Evolutionary conservation across 2,113 vertebrate species (phyloP), one percentile per base, ranked within the genome.

Genomic region (Aspidoscelis tigris): DNA sequence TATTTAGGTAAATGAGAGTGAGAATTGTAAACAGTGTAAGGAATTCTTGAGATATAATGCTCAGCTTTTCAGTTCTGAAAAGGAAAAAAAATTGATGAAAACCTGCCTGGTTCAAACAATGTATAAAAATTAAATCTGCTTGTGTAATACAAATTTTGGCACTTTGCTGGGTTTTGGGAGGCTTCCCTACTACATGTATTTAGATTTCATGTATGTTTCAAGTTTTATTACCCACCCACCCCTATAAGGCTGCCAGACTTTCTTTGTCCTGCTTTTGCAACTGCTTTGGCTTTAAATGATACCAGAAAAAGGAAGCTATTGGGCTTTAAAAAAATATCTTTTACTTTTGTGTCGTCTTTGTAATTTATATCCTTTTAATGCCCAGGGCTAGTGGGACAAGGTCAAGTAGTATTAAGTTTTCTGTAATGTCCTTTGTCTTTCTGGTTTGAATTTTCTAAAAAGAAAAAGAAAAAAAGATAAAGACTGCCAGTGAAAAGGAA

Each of bases 381-480:
- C 96, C 96, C 91, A 95, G 87, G 96, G 96, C 96, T 96, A 96
- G 94, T 96, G 95, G 95, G 96, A 95, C 95, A 96, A 96, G 96
- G 96, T 96, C 96, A 96, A 96, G 92, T 94, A 88, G 96, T 96
- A 95, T 96, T 96, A 93, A 94, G 95, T 96, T 96, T 96, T 96
- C 95, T 84, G 91, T 95, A 95, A 96, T 95, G 95, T 96, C 95
- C 89, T 96, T 96, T 96, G 94, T 96, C 95, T 96, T 95, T 96
- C 95, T 96, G 96, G 95, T 96, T 96, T 96, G 95, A 96, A 95
- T 96, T 96, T 96, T 95, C 95, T 92, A 53, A 70, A 76, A 83
- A 68, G 16, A 58, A 70, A 86, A 92, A 92, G 95, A 93, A 95
- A 92, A 94, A 95, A 94, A 93, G 93, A 93, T 89, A 92, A 91